Evolutionary conservation across 2,888 invertebrate species (phyloP), one percentile per base, ranked within the genome.

Genomic region (Eugnorisma glareosa): DNA sequence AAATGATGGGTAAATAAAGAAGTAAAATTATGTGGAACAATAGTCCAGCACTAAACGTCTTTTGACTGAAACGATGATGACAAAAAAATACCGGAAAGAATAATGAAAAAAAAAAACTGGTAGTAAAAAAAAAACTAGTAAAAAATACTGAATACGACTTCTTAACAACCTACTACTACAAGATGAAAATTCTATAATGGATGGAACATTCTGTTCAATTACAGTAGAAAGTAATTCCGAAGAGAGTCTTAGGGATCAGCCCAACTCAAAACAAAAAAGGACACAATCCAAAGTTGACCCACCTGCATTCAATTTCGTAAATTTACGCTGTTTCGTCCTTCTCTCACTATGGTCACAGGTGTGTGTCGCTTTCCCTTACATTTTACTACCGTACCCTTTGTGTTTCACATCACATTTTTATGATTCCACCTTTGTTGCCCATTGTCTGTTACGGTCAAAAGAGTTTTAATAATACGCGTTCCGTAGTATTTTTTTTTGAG

Each of bases 391-490:
- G 40, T 74, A 77, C 88, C 83, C 86, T 89, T 88, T 86, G 88
- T 88, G 75, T 82, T 83, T 69, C 84, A 73, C 84, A 85, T 89
- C 86, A 87, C 88, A 89, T 90, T 91, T 90, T 89, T 90, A 88
- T 86, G 89, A 91, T 91, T 88, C 89, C 88, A 82, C 86, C 88
- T 89, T 89, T 90, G 90, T 85, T 81, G 74, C 86, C 82, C 84
- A 87, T 86, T 89, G 87, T 83, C 87, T 87, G 87, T 87, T 88
- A 89, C 89, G 88, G 89, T 89, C 91, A 90, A 90, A 84, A 89
- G 88, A 89, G 89, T 89, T 91, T 92, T 90, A 90, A 91, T 91
- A 91, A 90, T 88, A 87, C 88, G 84, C 79, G 80, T 82, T 79
- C 79, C 73, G 80, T 64, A 71, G 76, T 75, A 57, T 81, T 84